Conservation (phyloP, 2,888 invertebrate genomes). For the Seira sanloemensis region DNA sequence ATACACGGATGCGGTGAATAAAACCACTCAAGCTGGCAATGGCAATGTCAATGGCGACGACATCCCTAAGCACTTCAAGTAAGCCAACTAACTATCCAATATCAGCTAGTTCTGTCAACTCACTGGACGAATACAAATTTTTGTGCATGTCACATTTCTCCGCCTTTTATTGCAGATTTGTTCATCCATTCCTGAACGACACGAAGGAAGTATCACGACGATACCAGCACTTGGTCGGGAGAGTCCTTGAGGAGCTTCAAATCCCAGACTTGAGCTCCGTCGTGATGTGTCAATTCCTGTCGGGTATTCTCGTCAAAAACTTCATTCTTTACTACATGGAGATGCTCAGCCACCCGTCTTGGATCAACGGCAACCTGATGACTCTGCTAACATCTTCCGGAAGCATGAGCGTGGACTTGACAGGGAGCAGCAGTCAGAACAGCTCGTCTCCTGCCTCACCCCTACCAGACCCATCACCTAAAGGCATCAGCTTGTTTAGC, state of each 20-base stretch:
- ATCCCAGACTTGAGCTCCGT: conserved; percentile 69
- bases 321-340: conserved; percentile 71
- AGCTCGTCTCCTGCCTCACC: conserved; percentile 63
- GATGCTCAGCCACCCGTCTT: conserved; percentile 68
- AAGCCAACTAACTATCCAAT: conserved; percentile 6
- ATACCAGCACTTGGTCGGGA: conserved; percentile 65
- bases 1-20: conserved; percentile 65
- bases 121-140: too few relatives aligned
- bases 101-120: background rate
- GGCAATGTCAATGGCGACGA: conserved; percentile 30
- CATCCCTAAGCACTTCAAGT: conserved; percentile 65
- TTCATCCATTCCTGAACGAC: conserved; percentile 66
- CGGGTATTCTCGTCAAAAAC: conserved; percentile 72
- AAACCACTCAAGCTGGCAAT: conserved; percentile 7
- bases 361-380: conserved; percentile 69
- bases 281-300: conserved; percentile 70
- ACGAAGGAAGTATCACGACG: conserved; percentile 65
- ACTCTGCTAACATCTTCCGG: conserved; percentile 64
- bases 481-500: conserved; percentile 32
- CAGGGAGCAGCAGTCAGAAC: conserved; percentile 66
- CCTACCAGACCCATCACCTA: conserved; percentile 54
- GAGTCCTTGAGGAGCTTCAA: conserved; percentile 67
- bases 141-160: background rate
- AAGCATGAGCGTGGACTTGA: conserved; percentile 58
- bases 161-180: conserved; percentile 55